These are phyloP conservation scores for Brachyhypopomus gauderio DNA, from an alignment of 2,113 vertebrate species.

Conservation along the genomic window DNA sequence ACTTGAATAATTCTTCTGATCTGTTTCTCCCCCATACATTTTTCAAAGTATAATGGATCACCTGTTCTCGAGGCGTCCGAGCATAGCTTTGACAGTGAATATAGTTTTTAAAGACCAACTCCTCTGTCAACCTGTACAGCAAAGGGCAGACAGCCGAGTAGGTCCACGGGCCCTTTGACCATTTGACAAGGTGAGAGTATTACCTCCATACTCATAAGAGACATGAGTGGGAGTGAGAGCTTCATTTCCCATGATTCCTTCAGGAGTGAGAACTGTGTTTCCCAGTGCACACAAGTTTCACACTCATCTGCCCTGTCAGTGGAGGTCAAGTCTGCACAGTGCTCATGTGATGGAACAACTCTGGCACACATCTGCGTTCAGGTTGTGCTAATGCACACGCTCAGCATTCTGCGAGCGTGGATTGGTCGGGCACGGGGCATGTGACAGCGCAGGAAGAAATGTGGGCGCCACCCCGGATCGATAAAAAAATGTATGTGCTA, in stretches of 20 bases:
- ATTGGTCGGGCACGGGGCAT: constrained; percentile 56
- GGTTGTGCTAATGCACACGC: constrained; percentile 48
- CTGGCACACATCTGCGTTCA: constrained; percentile 44
- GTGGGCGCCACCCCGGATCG: constrained; percentile 65
- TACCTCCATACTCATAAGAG: neutral
- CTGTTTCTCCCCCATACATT: too few relatives aligned
- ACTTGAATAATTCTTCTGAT: too few relatives aligned
- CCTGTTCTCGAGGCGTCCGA: neutral
- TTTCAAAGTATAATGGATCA: neutral
- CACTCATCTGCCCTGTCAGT: constrained; percentile 56
- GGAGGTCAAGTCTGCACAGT: constrained; percentile 58
- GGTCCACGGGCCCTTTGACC: neutral
- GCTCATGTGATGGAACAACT: constrained; percentile 54
- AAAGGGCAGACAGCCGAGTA: constrained; percentile 17
- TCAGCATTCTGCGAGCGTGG: constrained; percentile 60
- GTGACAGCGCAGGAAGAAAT: constrained; percentile 69
- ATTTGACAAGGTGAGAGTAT: neutral
- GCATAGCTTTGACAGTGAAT: neutral
- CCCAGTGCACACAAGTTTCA: constrained; percentile 46
- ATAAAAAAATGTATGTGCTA: constrained; percentile 75
- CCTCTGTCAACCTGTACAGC: constrained; percentile 30
- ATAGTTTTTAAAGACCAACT: neutral
- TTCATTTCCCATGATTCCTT: too few relatives aligned
- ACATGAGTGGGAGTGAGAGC: neutral
- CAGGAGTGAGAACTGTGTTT: constrained; percentile 39